Evolutionary conservation across 2,797 vertebrate genomes (phyloP).

Genomic region (Chelonia mydas): DNA sequence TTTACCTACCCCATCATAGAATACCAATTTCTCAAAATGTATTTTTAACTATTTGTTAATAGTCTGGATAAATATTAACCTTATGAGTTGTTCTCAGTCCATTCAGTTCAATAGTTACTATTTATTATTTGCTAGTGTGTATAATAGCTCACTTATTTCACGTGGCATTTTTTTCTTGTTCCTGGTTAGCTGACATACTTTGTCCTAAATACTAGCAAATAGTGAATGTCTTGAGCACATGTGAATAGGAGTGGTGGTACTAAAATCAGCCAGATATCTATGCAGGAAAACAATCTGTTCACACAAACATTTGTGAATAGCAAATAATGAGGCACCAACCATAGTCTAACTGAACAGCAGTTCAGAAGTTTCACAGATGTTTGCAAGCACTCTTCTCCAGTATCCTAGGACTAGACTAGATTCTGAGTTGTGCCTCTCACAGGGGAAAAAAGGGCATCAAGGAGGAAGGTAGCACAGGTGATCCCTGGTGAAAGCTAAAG

Average conservation of each 20-base stretch:
- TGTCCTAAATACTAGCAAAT: not conserved
- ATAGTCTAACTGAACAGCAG: not conserved
- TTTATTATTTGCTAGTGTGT: not conserved
- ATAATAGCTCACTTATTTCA: not conserved
- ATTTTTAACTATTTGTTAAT: not conserved
- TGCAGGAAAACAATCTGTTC: slow-evolving; percentile 11
- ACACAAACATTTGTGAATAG: not conserved
- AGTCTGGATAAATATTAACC: slow-evolving; percentile 15
- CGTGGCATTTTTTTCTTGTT: not conserved
- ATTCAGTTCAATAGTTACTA: not conserved
- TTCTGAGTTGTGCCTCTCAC: not conserved
- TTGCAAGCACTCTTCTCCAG: not conserved
- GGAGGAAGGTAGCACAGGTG: not conserved
- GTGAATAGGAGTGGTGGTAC: not conserved
- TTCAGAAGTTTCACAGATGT: not conserved
- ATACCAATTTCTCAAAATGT: not conserved
- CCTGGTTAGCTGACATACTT: not conserved
- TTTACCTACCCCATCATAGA: not conserved
- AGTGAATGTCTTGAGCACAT: not conserved
- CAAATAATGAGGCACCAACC: not conserved
- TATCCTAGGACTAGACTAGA: not conserved
- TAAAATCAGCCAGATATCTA: not conserved
- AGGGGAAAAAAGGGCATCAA: not conserved
- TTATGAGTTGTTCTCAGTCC: not conserved
- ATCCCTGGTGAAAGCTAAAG: not conserved